Evolutionary conservation across 2,113 vertebrate genomes (phyloP).

Genomic region (Pygoscelis adeliae): DNA sequence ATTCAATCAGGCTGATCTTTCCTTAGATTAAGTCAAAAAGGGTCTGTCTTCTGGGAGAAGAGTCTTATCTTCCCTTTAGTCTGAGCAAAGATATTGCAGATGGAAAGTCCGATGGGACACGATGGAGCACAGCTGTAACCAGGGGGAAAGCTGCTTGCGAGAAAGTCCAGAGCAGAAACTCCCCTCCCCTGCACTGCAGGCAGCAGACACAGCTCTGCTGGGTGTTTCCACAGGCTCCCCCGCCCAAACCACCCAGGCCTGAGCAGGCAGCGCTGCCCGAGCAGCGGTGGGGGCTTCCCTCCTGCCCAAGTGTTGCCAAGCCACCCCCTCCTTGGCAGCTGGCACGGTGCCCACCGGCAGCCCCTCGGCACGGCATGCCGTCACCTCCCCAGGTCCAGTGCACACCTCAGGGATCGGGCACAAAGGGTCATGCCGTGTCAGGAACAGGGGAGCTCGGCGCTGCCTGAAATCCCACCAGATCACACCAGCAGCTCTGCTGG

Average conservation of each 20-base stretch:
- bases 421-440: fast-evolving
- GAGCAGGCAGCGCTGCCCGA: not conserved
- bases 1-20: not conserved
- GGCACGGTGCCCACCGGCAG: not conserved
- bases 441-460: not conserved
- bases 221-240: not conserved
- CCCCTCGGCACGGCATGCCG: fast-evolving
- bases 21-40: not conserved
- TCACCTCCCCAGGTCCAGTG: not conserved
- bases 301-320: not conserved
- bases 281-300: not conserved
- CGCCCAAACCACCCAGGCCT: not conserved
- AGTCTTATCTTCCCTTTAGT: not conserved
- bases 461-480: not conserved
- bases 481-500: not conserved
- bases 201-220: fast-evolving
- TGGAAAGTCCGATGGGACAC: fast-evolving
- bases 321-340: not conserved
- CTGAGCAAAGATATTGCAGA: not conserved
- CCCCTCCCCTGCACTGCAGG: fast-evolving
- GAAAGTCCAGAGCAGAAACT: not conserved
- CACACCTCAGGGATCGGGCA: not conserved
- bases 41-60: not conserved
- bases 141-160: not conserved
- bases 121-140: not conserved